phyloP scores from a whole-genome alignment of 2,113 vertebrate species.

The Semnornis frantzii region DNA sequence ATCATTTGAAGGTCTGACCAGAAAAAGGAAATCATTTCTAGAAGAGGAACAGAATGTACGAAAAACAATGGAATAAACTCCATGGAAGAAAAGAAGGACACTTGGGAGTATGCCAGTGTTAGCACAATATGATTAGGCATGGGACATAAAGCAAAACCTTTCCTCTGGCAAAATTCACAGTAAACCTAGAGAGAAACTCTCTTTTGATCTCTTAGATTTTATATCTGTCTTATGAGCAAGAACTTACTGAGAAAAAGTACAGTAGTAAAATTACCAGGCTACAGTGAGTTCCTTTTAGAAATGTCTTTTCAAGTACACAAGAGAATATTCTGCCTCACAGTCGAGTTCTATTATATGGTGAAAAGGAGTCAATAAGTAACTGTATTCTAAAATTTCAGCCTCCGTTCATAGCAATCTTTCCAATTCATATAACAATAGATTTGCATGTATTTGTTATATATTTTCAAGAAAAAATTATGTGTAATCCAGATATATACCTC shows the following conservation, averaged over 20 bases:
- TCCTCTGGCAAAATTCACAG: background rate
- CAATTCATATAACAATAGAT: background rate
- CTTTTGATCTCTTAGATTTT: background rate
- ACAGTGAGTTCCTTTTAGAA: background rate
- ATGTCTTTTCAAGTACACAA: background rate
- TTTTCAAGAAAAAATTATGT: background rate
- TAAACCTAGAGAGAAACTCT: background rate
- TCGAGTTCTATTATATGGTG: background rate
- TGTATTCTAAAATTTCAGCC: background rate
- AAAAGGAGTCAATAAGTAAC: background rate
- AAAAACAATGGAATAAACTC: background rate
- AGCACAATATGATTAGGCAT: background rate
- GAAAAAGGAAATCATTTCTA: background rate
- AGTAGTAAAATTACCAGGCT: background rate
- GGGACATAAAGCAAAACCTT: background rate
- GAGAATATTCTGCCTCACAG: background rate
- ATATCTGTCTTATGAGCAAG: background rate
- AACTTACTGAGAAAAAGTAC: background rate
- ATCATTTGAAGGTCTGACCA: background rate
- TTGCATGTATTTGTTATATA: background rate
- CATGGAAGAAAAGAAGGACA: background rate
- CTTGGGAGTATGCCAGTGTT: accelerated
- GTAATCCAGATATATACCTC: background rate
- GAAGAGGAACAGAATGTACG: background rate
- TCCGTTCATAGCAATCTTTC: background rate